Conservation (phyloP, 2,797 vertebrate genomes). For the Hephaestus fuliginosus region DNA sequence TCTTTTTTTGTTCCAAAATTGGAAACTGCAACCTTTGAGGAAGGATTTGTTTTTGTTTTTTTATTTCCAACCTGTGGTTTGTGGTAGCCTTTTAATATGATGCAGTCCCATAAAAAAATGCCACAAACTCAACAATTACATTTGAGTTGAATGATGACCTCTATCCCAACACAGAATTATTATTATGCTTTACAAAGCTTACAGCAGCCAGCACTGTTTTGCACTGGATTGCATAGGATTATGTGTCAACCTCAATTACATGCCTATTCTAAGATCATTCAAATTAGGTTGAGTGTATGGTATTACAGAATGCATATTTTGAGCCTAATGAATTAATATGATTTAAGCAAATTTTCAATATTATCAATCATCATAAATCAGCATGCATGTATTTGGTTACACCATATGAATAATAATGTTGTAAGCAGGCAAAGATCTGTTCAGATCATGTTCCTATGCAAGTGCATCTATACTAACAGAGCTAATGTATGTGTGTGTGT, state of each 20-base stretch:
- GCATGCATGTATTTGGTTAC: neutral
- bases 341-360: neutral
- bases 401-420: neutral
- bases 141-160: neutral
- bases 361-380: neutral
- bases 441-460: conserved; percentile 3
- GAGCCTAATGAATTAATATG: neutral
- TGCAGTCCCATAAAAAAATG: neutral
- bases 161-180: neutral
- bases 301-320: neutral
- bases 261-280: neutral
- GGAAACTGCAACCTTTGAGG: neutral
- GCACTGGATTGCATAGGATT: neutral
- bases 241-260: neutral
- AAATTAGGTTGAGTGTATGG: conserved; percentile 3
- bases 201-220: neutral
- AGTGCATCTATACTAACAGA: neutral
- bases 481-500: neutral
- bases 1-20: conserved; percentile 10
- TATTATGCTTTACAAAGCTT: conserved; percentile 1
- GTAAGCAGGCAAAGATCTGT: neutral
- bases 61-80: neutral
- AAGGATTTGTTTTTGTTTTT: neutral
- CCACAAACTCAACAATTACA: neutral
- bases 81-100: neutral